Evolutionary conservation across 2,888 invertebrate genomes (phyloP).

Genomic region (Campoplex capitator): DNA sequence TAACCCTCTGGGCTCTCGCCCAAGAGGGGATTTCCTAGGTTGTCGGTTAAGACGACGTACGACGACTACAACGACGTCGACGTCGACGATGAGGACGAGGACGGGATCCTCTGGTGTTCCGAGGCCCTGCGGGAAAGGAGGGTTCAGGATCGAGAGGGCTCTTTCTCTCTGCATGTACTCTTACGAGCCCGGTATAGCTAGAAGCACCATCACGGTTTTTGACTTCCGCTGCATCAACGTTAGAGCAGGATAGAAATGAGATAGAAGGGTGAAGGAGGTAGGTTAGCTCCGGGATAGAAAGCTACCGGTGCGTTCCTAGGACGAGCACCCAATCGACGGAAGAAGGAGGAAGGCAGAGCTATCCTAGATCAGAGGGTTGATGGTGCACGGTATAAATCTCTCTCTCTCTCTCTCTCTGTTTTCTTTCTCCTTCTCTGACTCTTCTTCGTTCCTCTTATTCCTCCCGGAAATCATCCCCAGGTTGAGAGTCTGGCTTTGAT

Average conservation of each 20-base stretch:
- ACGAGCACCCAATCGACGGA: constrained; percentile 56
- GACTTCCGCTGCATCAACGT: constrained; percentile 61
- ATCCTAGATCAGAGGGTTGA: constrained; percentile 50
- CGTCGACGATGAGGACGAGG: constrained; percentile 71
- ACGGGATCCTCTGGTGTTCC: constrained; percentile 65
- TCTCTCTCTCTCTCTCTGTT: constrained; percentile 36
- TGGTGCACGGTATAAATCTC: constrained; percentile 37
- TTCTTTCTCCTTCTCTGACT: constrained; percentile 29
- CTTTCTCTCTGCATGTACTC: constrained; percentile 43
- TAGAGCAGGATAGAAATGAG: constrained; percentile 55
- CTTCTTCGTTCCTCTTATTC: constrained; percentile 29
- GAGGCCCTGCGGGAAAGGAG: constrained; percentile 43
- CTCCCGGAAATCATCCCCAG: constrained; percentile 63
- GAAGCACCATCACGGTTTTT: constrained; percentile 65
- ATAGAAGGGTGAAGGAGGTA: constrained; percentile 28
- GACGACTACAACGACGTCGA: constrained; percentile 72
- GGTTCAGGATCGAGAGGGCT: constrained; percentile 54
- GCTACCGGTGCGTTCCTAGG: constrained; percentile 45
- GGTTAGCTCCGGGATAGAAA: constrained; percentile 42
- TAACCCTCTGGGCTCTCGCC: constrained; percentile 83
- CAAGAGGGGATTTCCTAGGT: constrained; percentile 83
- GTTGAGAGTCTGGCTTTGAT: constrained; percentile 65
- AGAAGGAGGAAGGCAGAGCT: constrained; percentile 45
- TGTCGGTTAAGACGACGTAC: constrained; percentile 81
- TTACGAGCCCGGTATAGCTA: constrained; percentile 42